Conservation (phyloP, 2,888 invertebrate species). For the Prosopocoilus inquinatus region DNA sequence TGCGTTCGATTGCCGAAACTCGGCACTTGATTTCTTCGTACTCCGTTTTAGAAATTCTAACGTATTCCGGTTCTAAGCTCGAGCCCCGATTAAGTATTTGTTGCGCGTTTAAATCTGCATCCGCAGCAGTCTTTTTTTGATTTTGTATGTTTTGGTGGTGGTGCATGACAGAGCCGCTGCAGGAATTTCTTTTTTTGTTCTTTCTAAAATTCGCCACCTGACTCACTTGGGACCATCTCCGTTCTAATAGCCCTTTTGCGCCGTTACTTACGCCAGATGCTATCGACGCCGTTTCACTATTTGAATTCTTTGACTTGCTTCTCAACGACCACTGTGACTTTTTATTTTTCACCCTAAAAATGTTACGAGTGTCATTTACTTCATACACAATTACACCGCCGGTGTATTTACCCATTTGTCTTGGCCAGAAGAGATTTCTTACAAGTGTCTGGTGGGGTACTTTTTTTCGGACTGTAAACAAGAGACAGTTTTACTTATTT, state of each 20-base stretch:
- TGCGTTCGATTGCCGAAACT: conserved; percentile 69
- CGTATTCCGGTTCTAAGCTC: conserved; percentile 55
- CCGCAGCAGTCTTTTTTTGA: not conserved
- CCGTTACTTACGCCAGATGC: conserved; percentile 15
- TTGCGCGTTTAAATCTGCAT: conserved; percentile 41
- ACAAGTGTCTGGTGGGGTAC: conserved; percentile 25
- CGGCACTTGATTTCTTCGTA: conserved; percentile 76
- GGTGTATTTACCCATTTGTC: too few relatives aligned
- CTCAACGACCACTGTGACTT: conserved; percentile 38
- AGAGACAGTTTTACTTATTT: not conserved
- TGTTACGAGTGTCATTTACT: not conserved
- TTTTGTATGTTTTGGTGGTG: conserved; percentile 27
- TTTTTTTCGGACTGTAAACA: conserved; percentile 35
- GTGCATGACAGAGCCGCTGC: conserved; percentile 33
- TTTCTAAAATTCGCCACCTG: conserved; percentile 42
- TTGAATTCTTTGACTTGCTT: conserved; percentile 12
- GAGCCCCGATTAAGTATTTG: not conserved
- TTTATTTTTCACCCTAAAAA: conserved; percentile 35
- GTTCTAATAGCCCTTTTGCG: conserved; percentile 44
- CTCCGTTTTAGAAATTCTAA: conserved; percentile 70
- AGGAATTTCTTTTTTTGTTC: conserved; percentile 40
- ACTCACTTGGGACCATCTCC: conserved; percentile 58
- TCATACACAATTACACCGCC: not conserved
- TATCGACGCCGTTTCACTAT: conserved; percentile 27
- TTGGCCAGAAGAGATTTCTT: conserved; percentile 1